Conservation (phyloP, 2,797 vertebrate genomes). For the Tokudaia muenninki region DNA sequence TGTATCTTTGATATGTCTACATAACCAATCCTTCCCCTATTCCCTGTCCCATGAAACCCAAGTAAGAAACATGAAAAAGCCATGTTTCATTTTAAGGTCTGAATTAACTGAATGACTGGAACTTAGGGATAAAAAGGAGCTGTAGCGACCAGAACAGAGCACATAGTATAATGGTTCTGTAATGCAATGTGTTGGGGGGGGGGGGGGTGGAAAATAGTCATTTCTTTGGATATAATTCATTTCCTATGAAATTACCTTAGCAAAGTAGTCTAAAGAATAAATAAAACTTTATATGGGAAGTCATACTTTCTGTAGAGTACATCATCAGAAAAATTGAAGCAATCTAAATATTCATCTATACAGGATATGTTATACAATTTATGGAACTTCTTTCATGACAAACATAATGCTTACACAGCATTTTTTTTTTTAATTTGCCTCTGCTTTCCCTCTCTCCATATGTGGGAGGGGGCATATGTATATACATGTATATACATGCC, state of each 20-base stretch:
- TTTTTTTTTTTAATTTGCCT: not conserved
- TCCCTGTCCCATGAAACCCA: slow-evolving; percentile 83
- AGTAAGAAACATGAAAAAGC: slow-evolving; percentile 86
- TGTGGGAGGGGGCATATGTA: not conserved
- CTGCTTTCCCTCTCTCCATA: not conserved
- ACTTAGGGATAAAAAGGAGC: slow-evolving; percentile 5
- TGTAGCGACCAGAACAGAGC: not conserved
- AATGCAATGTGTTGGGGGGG: not conserved
- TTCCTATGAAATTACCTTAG: not conserved
- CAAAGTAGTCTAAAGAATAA: not conserved
- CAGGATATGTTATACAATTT: not conserved
- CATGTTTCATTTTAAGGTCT: slow-evolving; percentile 88
- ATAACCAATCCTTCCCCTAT: slow-evolving; percentile 75
- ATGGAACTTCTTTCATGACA: not conserved
- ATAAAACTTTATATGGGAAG: not conserved
- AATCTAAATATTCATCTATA: not conserved
- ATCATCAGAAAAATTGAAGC: not conserved
- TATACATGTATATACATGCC: not conserved
- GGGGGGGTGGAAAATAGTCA: not conserved
- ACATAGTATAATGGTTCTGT: not conserved
- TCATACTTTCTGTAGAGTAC: not conserved
- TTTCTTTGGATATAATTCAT: not conserved
- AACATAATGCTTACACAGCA: not conserved
- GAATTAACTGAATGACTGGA: slow-evolving; percentile 87
- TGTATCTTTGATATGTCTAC: slow-evolving; percentile 84